These are phyloP conservation scores for Microtus pennsylvanicus DNA, from an alignment of 2,113 vertebrate genomes.

Conservation along the genomic window DNA sequence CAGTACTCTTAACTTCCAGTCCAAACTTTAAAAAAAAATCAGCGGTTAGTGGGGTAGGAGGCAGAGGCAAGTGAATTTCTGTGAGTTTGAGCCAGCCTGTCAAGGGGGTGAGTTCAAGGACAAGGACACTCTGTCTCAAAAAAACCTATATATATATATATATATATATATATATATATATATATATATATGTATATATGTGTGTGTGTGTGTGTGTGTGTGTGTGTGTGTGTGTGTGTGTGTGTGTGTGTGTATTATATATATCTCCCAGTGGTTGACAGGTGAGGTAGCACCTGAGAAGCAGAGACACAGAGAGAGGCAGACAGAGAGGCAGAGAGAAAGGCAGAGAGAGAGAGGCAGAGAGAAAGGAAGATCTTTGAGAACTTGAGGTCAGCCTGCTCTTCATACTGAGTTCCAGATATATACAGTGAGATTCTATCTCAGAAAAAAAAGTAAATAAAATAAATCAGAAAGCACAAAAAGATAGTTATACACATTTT, in stretches of 20 bases:
- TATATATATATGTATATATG: no score
- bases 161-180: no score
- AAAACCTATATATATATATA: background rate
- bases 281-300: background rate
- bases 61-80: background rate
- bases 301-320: background rate
- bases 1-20: background rate
- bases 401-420: background rate
- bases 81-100: background rate
- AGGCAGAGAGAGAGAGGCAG: no score
- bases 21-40: background rate
- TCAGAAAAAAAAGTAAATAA: background rate
- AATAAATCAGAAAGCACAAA: background rate
- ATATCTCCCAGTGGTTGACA: background rate
- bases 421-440: background rate
- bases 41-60: background rate
- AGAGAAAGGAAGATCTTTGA: background rate
- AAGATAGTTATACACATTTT: background rate
- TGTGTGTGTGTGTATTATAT: no score
- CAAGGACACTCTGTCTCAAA: background rate
- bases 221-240: no score
- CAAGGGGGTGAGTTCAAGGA: background rate
- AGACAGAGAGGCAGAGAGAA: no score
- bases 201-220: no score
- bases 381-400: background rate